Percentiles rank a stretch among this genome's conserved stretches.
Conservation (phyloP, 2,113 vertebrate genomes). For the Felis catus region F.catus_Fca126_mat1.0 CM031418.1:105581001-105581500, state of each 20-base stretch:
- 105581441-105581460: neutral
- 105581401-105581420: slow-evolving; percentile 19
- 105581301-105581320: neutral
- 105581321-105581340: slow-evolving; percentile 42
- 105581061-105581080: slow-evolving; percentile 25
- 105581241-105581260: slow-evolving; percentile 21
- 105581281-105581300: slow-evolving; percentile 7
- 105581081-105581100: neutral
- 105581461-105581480: slow-evolving; percentile 25
- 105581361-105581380: neutral
- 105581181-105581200: slow-evolving; percentile 1
- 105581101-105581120: slow-evolving; percentile 21
- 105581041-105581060: neutral
- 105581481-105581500: slow-evolving; percentile 10
- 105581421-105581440: neutral
- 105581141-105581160: slow-evolving; percentile 30
- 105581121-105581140: neutral
- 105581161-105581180: slow-evolving; percentile 27
- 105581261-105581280: slow-evolving; percentile 44
- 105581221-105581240: neutral
- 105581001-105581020: neutral
- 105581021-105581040: neutral
- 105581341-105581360: slow-evolving; percentile 33
- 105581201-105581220: slow-evolving; percentile 21
- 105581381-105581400: neutral